Evolutionary conservation across 1,140 invertebrate genomes (phyloP).

Genomic region (Psix sp.): DNA sequence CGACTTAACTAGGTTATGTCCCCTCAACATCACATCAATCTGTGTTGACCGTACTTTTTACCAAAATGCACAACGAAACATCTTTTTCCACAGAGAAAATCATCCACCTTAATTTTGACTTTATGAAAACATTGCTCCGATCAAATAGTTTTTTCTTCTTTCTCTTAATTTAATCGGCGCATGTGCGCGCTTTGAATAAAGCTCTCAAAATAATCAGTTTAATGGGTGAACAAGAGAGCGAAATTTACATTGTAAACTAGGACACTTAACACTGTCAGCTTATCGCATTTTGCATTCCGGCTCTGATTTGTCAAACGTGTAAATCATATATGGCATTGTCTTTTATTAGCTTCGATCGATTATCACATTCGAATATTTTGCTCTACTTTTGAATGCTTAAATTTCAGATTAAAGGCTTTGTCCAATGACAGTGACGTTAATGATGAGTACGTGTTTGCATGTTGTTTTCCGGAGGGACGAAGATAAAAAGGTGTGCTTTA

Average conservation of each 20-base stretch:
- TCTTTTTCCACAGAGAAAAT: too few species aligned
- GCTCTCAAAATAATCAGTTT: not conserved
- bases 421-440: too few species aligned
- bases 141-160: too few species aligned
- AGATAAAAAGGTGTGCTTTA: too few species aligned
- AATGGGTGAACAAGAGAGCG: not conserved
- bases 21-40: not conserved
- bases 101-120: too few species aligned
- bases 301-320: conserved; percentile 22
- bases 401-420: too few species aligned
- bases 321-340: conserved; percentile 12
- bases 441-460: too few species aligned
- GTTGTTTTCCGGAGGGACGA: too few species aligned
- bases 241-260: conserved; percentile 48
- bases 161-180: too few species aligned
- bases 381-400: not conserved
- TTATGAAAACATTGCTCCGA: too few species aligned
- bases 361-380: conserved; percentile 2
- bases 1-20: not conserved
- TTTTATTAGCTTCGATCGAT: conserved; percentile 12
- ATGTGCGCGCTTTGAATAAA: too few species aligned
- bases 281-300: conserved; percentile 7
- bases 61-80: too few species aligned
- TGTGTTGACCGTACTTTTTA: not conserved
- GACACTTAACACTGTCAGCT: conserved; percentile 14